Evolutionary conservation across 2,797 vertebrate genomes (phyloP), one percentile per base, ranked within the genome.

Genomic region (Tapera naevia): DNA sequence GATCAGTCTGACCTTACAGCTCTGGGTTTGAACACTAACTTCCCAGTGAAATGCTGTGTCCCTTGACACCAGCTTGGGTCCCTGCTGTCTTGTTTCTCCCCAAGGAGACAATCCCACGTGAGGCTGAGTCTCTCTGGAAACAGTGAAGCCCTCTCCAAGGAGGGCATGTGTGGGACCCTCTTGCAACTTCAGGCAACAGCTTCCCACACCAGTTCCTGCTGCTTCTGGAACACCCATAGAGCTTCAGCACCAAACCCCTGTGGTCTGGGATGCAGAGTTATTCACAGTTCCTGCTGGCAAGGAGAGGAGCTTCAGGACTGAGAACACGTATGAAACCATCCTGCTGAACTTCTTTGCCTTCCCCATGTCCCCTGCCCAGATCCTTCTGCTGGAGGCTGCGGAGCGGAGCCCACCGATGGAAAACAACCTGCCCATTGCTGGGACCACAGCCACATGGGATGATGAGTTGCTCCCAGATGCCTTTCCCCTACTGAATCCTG

Each of bases 401-500:
- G 98, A 98, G 71, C 91, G 86, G 41, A 95, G 93, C 33, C 82
- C 80, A 0, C 24, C 89, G 0, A 86, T 97, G 8, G 98, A 97
- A 80, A 98, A 98, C 53, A 97, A 97, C 89, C 96, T 98, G 72
- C 98, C 98, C 0, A 94, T 94, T 22, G 27, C 95, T 0, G 97
- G 96, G 46, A 97, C 96, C 2, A 97, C 97, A 0, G 96, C 97
- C 2, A 88, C 97, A 0, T 98, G 98, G 98, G 97, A 98, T 0
- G 97, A 97, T 0, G 98, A 96, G 33, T 92, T 97, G 85, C 94
- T 98, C 16, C 98, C 98, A 0, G 98, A 97, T 0, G 98, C 98
- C 64, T 98, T 98, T 15, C 98, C 98, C 4, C 96, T 98, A 8
- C 95, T 97, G 3, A 97, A 98, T 43, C 98, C 98, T 0, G 97